Base-by-base conservation (phyloP, 1,140 invertebrate genomes). In the Rhynchophorus ferrugineus region DNA sequence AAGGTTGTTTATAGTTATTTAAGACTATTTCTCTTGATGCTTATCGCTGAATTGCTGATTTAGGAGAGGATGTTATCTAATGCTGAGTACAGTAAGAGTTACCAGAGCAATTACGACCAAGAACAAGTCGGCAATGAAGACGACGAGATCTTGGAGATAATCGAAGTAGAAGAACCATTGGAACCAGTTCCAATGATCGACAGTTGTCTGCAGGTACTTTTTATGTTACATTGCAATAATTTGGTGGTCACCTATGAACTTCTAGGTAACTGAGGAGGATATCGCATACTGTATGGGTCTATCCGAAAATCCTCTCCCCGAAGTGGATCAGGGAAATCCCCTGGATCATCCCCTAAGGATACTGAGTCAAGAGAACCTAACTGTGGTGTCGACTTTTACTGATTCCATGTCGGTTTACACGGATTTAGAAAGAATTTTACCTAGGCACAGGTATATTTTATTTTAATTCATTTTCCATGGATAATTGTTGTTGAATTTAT, bases 291-390 rank as follows among this genome's bases (percentile, higher is more conserved):
- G 87, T 62, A 90, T 91, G 84, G 83, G 85, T 6, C 75, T 77
- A 39, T 60, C 74, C 47, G 84, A 87, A 70, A 81, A 85, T 74
- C 80, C 79, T 33, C 64, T 86, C 9, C 80, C 79, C 0, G 82
- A 87, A 71, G 78, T 80, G 16, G 81, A 87, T 61, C 79, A 74
- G 61, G 69, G 75, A 45, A 71, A 77, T 58, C 69, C 71, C 75
- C 70, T 83, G 34, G 85, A 89, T 62, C 89, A 93, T 78, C 89
- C 90, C 1, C 68, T 93, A 16, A 78, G 87, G 59, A 86, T 91
- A 61, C 75, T 93, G 8, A 92, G 89, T 65, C 86, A 92, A 69
- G 89, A 91, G 72, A 92, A 91, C 70, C 73, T 93, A 49, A 91
- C 89, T 7, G 82, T 91, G 18, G 86, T 91, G 6, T 92, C 89